These are phyloP conservation scores for Fragum fragum DNA, from an alignment of 2,888 invertebrate species.

Conservation along the genomic window DNA sequence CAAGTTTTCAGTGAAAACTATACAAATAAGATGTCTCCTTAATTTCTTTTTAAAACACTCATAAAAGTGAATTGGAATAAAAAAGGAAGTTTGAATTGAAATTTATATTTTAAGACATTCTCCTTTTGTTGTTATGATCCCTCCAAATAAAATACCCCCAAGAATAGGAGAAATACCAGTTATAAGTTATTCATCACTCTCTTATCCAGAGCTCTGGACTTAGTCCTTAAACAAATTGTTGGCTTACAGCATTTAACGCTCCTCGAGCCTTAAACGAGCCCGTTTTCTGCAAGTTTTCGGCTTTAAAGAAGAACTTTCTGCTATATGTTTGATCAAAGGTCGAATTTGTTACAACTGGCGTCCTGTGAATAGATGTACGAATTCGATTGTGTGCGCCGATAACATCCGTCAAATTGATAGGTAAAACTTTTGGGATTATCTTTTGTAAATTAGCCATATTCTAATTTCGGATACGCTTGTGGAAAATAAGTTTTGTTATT, in stretches of 20 bases:
- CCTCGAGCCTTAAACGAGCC: conserved; percentile 85
- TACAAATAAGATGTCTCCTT: too few species aligned
- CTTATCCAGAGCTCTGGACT: too few species aligned
- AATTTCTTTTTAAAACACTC: too few species aligned
- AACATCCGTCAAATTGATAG: conserved; percentile 66
- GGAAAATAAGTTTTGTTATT: neutral
- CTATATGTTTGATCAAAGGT: conserved; percentile 75
- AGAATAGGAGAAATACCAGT: too few species aligned
- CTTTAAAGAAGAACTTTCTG: conserved; percentile 81
- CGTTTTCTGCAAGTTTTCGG: conserved; percentile 84
- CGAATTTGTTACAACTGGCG: conserved; percentile 78
- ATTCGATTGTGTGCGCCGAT: conserved; percentile 69
- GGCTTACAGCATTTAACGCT: conserved; percentile 82
- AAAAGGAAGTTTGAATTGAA: too few species aligned
- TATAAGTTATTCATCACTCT: too few species aligned
- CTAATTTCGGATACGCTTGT: neutral
- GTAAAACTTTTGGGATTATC: conserved; percentile 61
- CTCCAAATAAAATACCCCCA: too few species aligned
- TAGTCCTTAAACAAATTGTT: too few species aligned
- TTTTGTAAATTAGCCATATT: neutral
- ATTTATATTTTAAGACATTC: too few species aligned
- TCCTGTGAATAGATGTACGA: conserved; percentile 70
- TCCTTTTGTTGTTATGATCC: too few species aligned
- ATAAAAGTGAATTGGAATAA: too few species aligned
- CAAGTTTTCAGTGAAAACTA: too few species aligned